phyloP scores from a whole-genome alignment of 2,888 invertebrate species.

The Lymantria monacha region DNA sequence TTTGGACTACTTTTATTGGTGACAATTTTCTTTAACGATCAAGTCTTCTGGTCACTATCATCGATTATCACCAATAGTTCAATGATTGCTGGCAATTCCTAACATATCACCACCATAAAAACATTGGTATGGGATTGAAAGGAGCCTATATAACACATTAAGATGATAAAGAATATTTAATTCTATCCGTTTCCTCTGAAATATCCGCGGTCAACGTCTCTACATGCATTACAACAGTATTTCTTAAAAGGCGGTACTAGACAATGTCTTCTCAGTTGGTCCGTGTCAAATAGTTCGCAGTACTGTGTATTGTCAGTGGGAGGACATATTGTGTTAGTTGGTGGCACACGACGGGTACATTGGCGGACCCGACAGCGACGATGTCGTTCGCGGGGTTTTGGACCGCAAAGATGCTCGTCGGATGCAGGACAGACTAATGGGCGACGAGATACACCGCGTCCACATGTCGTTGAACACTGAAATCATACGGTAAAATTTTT shows the following conservation, averaged over 20 bases:
- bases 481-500: constrained; percentile 20
- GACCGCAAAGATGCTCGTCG: constrained; percentile 77
- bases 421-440: constrained; percentile 79
- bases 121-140: neutral
- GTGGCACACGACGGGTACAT: constrained; percentile 19
- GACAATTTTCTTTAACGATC: neutral
- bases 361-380: constrained; percentile 77
- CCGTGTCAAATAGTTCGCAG: constrained; percentile 67
- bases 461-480: constrained; percentile 85
- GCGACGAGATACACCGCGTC: constrained; percentile 79
- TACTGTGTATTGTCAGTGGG: constrained; percentile 67
- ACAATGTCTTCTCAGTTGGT: constrained; percentile 78
- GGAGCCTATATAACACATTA: neutral
- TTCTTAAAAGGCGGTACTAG: constrained; percentile 79
- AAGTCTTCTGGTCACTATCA: neutral
- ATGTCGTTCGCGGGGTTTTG: constrained; percentile 73
- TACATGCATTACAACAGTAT: constrained; percentile 83
- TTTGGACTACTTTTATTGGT: neutral
- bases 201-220: constrained; percentile 35
- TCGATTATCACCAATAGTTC: neutral
- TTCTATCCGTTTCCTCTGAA: constrained; percentile 29
- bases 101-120: neutral
- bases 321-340: constrained; percentile 43
- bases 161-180: neutral
- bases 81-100: neutral